A percentile compares a stretch with the other conserved stretches of the same genome.
Conservation (phyloP, 2,797 vertebrate genomes). For the Gymnothorax reevesii region DNA sequence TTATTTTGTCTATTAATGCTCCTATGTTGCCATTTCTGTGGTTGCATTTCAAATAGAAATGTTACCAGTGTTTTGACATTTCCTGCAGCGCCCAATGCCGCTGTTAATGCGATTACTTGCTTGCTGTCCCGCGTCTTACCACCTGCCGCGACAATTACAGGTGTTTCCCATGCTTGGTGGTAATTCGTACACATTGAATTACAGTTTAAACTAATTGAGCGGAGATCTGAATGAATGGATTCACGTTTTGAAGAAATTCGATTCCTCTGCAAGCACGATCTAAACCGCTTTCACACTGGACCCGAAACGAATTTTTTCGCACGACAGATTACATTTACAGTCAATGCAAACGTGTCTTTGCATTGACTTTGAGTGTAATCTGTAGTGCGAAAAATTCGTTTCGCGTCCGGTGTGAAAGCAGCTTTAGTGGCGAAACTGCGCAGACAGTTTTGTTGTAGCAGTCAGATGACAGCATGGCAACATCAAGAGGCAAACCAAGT, state of each 20-base stretch:
- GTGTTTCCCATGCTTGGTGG: neutral
- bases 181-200: neutral
- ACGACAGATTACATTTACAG: no score
- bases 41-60: neutral
- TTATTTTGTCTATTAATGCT: no score
- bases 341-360: no score
- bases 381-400: no score
- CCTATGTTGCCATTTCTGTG: neutral
- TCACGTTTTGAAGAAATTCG: neutral
- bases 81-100: neutral
- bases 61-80: neutral
- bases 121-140: neutral
- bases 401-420: no score
- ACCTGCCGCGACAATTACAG: neutral
- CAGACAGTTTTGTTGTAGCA: neutral
- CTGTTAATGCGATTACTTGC: conserved; percentile 22
- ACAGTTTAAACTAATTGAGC: neutral
- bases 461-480: neutral
- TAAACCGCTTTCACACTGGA: no score
- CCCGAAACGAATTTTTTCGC: no score
- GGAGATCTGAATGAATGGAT: neutral
- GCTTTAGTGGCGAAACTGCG: neutral
- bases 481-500: neutral
- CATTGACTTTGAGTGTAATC: no score
- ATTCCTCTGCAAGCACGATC: neutral